Base-by-base conservation (phyloP, 2,888 invertebrate genomes). In the Nipponacmea schrenckii region DNA sequence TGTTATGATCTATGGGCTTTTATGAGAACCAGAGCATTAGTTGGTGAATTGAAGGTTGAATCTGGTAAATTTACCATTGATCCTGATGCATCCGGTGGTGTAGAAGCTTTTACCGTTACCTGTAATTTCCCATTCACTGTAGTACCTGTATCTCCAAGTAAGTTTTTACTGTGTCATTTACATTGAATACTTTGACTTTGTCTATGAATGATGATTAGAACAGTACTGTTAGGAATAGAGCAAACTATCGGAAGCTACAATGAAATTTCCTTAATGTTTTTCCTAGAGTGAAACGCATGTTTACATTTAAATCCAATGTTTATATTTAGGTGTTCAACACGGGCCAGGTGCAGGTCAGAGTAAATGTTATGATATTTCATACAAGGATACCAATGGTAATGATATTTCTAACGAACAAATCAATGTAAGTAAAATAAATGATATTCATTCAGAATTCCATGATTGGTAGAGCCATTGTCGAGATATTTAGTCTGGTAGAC, bases 1-100 rank as follows among this genome's bases (percentile, higher is more conserved):
- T 83, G 83, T 69, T 64, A 71, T 56, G 77, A 80, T 39, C 31
- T 77, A 20, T 69, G 72, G 15, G 44, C 56, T 10, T 70, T 56
- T 62, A 74, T 72, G 65, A 65, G 46, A 20, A 39, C 26, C 2
- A 64, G 73, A 17, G 48, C 69, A 12, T 63, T 76, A 5, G 31
- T 64, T 3, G 71, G 70, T 26, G 78, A 80, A 62, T 20, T 67
- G 1, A 65, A 62, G 44, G 31, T 75, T 0, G n/a, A 45, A 4
- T 27, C 62, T 62, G 73, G 70, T 8, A 48, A 71, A n/a, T 72
- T 70, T 64, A 69, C 69, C 5, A 73, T 76, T 10, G 76, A 76
- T 65, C 74, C 76, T 0, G 76, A 76, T 65, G 65, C 46, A 12
- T 27, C 20, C 5, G 31, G 44, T 14, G 48, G 31, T 3, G 64